Conservation (phyloP, 2,113 vertebrate species). For the Laterallus jamaicensis region DNA sequence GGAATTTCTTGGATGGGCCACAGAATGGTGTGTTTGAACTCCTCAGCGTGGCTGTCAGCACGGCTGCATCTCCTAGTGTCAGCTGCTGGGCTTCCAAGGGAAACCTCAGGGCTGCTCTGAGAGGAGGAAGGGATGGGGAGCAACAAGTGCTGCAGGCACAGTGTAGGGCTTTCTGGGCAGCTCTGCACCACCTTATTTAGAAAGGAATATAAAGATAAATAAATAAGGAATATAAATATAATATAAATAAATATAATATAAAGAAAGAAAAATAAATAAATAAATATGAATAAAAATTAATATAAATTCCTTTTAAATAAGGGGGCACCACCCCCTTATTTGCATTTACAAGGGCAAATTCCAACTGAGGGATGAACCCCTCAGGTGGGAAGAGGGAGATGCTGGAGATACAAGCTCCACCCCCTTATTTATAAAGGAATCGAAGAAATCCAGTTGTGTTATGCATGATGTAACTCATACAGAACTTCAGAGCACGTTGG, state of each 20-base stretch:
- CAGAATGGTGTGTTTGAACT: background rate
- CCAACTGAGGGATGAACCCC: rapidly evolving
- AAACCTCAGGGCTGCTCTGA: rapidly evolving
- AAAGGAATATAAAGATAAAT: no score
- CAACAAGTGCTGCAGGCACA: background rate
- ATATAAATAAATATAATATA: no score
- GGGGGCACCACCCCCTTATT: background rate
- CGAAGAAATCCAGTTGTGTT: background rate
- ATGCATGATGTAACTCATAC: rapidly evolving
- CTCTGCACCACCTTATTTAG: background rate
- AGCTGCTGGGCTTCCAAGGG: rapidly evolving
- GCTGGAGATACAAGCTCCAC: background rate
- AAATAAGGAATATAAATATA: no score
- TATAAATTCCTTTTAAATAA: no score
- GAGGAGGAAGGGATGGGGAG: background rate
- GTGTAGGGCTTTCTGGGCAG: background rate
- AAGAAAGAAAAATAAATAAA: no score
- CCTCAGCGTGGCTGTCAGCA: background rate
- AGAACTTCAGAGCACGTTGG: background rate
- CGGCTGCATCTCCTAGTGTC: rapidly evolving
- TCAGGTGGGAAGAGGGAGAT: background rate
- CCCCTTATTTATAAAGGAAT: background rate
- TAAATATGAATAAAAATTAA: no score
- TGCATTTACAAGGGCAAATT: background rate
- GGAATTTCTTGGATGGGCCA: background rate